A percentile compares a stretch with the other conserved stretches of the same genome.
phyloP scores from a whole-genome alignment of 1,140 invertebrate species.

The Bombus picipes region DNA sequence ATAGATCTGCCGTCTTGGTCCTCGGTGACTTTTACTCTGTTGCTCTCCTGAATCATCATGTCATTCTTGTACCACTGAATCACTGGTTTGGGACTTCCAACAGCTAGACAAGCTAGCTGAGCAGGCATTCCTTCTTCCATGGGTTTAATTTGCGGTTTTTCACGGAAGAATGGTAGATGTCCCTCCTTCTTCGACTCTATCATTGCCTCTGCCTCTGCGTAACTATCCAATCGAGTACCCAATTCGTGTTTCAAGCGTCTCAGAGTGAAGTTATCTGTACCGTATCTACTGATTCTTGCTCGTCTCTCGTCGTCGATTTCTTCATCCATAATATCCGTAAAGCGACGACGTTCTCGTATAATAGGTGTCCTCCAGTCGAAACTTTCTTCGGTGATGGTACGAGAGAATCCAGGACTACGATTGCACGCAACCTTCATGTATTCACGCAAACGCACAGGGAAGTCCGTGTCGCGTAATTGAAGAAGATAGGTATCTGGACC shows the following conservation, averaged over 20 bases:
- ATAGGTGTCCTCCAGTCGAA: constrained; percentile 91
- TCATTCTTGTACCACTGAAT: constrained; percentile 99
- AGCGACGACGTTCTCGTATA: constrained; percentile 93
- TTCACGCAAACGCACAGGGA: constrained; percentile 94
- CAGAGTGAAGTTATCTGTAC: constrained; percentile 87
- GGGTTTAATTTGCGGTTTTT: constrained; percentile 90
- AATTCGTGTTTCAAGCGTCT: constrained; percentile 91
- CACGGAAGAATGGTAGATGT: constrained; percentile 90
- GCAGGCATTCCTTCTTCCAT: constrained; percentile 91
- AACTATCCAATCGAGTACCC: constrained; percentile 90
- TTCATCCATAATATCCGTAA: constrained; percentile 97
- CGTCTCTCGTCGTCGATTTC: constrained; percentile 96
- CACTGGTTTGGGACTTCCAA: constrained; percentile 93
- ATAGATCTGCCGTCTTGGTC: constrained; percentile 91
- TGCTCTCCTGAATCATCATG: constrained; percentile 90
- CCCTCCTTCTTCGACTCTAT: constrained; percentile 91
- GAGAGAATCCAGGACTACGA: constrained; percentile 87
- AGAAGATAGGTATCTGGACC: constrained; percentile 97
- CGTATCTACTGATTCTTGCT: constrained; percentile 90
- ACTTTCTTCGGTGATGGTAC: constrained; percentile 87
- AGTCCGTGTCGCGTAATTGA: constrained; percentile 95
- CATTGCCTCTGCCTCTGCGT: constrained; percentile 92
- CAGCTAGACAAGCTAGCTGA: constrained; percentile 91
- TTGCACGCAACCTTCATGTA: constrained; percentile 95
- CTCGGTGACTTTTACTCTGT: constrained; percentile 89